Evolutionary conservation across 2,797 vertebrate species (phyloP).

Genomic region (Siniperca undulata): DNA sequence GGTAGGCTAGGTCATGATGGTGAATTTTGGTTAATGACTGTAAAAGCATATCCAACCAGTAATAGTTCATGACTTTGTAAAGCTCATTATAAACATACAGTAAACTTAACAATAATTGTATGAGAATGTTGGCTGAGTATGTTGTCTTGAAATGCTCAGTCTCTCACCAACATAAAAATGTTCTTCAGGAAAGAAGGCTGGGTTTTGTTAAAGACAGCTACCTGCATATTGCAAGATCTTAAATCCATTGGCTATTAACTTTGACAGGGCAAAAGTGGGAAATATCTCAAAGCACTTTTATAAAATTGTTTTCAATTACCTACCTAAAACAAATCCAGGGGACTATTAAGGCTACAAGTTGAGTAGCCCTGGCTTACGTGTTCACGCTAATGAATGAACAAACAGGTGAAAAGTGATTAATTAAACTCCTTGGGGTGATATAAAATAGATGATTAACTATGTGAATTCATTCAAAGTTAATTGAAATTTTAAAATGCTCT

Average conservation of each 20-base stretch:
- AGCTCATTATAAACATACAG: not conserved
- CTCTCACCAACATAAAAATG: not conserved
- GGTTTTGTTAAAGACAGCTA: not conserved
- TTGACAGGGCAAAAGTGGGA: not conserved
- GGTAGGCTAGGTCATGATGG: not conserved
- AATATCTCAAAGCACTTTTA: constrained; percentile 37
- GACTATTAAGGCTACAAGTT: constrained; percentile 27
- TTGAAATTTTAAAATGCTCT: constrained; percentile 46
- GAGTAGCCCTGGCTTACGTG: constrained; percentile 28
- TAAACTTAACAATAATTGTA: not conserved
- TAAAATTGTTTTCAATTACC: constrained; percentile 47
- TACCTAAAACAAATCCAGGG: constrained; percentile 39
- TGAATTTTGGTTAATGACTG: not conserved
- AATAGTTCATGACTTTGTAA: not conserved
- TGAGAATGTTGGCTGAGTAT: not conserved
- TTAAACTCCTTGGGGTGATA: constrained; percentile 43
- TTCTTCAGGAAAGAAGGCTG: not conserved
- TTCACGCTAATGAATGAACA: constrained; percentile 47
- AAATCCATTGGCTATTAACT: constrained; percentile 7
- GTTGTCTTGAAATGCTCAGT: not conserved
- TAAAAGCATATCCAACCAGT: not conserved
- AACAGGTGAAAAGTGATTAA: constrained; percentile 52
- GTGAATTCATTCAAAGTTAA: constrained; percentile 56
- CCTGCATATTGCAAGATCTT: not conserved
- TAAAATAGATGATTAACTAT: constrained; percentile 51